Evolutionary conservation across 37 sponge, comb jelly and placozoan genomes (phyloP).

Genomic region (Theonella swinhoei): DNA sequence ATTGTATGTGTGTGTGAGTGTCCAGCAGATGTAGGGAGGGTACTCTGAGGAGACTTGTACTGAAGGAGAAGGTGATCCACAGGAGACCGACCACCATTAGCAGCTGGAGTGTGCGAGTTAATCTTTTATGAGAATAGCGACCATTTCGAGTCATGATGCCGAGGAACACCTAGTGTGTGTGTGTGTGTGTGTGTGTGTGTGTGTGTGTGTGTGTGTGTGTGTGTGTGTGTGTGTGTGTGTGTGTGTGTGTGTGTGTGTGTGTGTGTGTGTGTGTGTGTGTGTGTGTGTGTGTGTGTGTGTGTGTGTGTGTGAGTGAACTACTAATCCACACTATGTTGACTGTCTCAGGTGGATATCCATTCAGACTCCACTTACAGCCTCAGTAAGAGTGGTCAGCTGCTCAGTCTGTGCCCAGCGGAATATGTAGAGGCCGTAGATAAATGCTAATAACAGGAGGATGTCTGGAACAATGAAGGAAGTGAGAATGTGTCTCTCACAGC

Average conservation of each 20-base stretch:
- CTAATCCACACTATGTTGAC: no score
- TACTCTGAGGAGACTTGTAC: constrained; percentile 41
- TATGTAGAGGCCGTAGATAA: constrained; percentile 72
- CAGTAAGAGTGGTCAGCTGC: constrained; percentile 79
- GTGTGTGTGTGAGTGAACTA: no score
- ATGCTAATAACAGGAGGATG: constrained; percentile 60
- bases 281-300: no score
- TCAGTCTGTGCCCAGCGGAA: constrained; percentile 73
- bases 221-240: no score
- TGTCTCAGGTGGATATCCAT: no score
- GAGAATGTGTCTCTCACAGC: constrained; percentile 54
- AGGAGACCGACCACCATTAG: constrained; percentile 42
- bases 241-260: no score
- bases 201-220: not conserved
- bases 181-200: no score
- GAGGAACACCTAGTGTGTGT: constrained; percentile 58
- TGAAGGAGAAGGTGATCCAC: constrained; percentile 62
- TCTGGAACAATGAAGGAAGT: constrained; percentile 69
- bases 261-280: no score
- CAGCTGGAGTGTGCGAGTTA: constrained; percentile 55
- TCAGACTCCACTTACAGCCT: constrained; percentile 77
- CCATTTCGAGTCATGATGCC: constrained; percentile 48
- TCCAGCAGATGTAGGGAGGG: constrained; percentile 51
- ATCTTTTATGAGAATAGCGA: constrained; percentile 56
- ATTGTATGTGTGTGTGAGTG: constrained; percentile 20